These are phyloP conservation scores for Lepidocolaptes lacrymiger DNA, from an alignment of 2,797 vertebrate species.

Conservation along the genomic window DNA sequence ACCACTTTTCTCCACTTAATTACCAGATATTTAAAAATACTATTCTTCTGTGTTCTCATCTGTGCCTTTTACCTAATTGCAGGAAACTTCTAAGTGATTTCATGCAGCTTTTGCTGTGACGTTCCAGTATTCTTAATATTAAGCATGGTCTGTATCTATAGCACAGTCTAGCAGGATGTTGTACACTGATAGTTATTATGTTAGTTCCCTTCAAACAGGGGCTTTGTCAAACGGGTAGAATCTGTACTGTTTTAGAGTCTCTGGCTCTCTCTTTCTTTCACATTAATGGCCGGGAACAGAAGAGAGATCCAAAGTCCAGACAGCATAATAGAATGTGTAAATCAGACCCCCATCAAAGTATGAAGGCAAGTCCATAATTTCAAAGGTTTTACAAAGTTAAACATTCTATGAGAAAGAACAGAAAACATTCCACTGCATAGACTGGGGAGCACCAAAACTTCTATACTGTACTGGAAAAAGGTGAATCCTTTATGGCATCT, in stretches of 20 bases:
- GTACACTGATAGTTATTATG: neutral
- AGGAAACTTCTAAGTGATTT: constrained; percentile 8
- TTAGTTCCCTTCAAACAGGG: neutral
- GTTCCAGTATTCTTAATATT: neutral
- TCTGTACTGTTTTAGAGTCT: neutral
- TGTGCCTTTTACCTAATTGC: constrained; percentile 20
- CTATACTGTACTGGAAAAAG: neutral
- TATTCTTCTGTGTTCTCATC: constrained; percentile 12
- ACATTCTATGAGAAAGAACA: neutral
- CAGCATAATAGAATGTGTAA: neutral
- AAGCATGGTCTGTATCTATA: neutral
- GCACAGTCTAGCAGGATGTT: neutral
- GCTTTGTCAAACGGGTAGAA: neutral
- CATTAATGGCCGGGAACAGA: neutral
- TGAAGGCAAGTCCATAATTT: neutral
- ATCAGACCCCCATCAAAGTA: neutral
- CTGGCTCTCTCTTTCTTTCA: neutral
- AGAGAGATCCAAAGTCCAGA: neutral
- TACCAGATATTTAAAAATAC: constrained; percentile 23
- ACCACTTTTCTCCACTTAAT: constrained; percentile 31
- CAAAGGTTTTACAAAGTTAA: neutral
- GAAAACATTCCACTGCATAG: neutral
- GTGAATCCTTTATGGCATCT: neutral
- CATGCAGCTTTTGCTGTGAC: neutral
- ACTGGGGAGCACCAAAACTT: neutral